Base-by-base conservation (phyloP, 2,888 invertebrate genomes). In the Athalia circularis region DNA sequence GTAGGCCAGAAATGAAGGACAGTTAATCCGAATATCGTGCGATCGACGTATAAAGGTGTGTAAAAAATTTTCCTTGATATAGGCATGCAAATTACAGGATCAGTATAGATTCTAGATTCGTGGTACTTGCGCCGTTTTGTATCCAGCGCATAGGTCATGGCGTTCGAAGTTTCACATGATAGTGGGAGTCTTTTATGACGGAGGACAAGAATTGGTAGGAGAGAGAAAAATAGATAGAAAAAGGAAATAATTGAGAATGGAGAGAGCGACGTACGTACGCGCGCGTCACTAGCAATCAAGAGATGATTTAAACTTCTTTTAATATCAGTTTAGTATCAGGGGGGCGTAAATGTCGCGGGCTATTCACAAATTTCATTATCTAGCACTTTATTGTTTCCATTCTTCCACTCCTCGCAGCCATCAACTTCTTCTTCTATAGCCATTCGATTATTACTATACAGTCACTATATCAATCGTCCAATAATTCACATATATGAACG, bases 271-370 rank as follows among this genome's bases (percentile, higher is more conserved):
- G 61, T 64, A 64, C 29, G 52, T n/a, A 29, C 47, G 13, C 59
- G 59, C 74, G 74, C 48, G 74, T 78, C 78, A 64, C 72, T 78
- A 62, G 78, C 57, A 78, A 78, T 64, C 64, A 70, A 70, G 70
- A 50, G 72, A 78, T 78, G 78, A 78, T 78, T 78, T 78, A 78
- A 48, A 29, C 57, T 4, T 70, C 9, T 64, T 65, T 62, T 75
- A 75, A 75, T 75, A 75, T 75, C 64, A 75, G 75, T 75, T 75
- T 75, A 62, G 75, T 62, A 75, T 75, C 75, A 62, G 75, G 62
- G 62, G 61, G 62, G 62, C 75, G 75, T 75, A 64, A 75, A 75
- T 64, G 75, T 75, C 75, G 62, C 75, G 62, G 75, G n/a, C 64
- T 45, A 75, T 75, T 75, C 75, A 75, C 75, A 64, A 75, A 75